phyloP scores from a whole-genome alignment of 2,797 vertebrate species.

The Girardinus metallicus region DNA sequence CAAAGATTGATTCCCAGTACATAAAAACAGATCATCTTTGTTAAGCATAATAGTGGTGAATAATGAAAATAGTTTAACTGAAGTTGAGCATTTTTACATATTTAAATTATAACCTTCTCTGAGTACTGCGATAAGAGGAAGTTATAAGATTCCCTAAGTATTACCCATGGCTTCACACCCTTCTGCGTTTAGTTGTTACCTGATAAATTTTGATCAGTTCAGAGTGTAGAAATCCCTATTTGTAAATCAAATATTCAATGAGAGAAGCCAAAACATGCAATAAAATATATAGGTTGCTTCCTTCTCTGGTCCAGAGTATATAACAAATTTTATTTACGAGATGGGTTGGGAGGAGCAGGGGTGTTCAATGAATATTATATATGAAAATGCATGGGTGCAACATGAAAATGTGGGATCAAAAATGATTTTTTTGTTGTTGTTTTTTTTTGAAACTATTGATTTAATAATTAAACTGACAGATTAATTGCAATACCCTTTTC shows the following conservation, averaged over 20 bases:
- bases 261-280: not conserved
- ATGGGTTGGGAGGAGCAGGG: too few relatives aligned
- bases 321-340: not conserved
- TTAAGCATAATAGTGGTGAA: too few relatives aligned
- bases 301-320: not conserved
- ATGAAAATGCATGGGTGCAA: not conserved
- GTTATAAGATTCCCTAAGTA: too few relatives aligned
- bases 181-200: not conserved
- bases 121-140: too few relatives aligned
- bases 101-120: too few relatives aligned
- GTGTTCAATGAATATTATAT: not conserved
- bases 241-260: not conserved
- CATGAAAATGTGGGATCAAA: not conserved
- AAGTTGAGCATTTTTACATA: too few relatives aligned
- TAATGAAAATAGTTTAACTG: too few relatives aligned
- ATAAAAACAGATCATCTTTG: too few relatives aligned
- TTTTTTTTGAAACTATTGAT: not conserved
- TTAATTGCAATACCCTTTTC: not conserved
- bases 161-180: too few relatives aligned
- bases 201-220: not conserved
- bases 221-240: not conserved
- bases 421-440: accelerated
- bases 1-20: too few relatives aligned
- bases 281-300: not conserved
- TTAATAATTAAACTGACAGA: not conserved